Percentiles rank a stretch among this genome's conserved stretches.
Conservation (phyloP, 1,140 invertebrate genomes). For the Drosophila grimshawi region DNA sequence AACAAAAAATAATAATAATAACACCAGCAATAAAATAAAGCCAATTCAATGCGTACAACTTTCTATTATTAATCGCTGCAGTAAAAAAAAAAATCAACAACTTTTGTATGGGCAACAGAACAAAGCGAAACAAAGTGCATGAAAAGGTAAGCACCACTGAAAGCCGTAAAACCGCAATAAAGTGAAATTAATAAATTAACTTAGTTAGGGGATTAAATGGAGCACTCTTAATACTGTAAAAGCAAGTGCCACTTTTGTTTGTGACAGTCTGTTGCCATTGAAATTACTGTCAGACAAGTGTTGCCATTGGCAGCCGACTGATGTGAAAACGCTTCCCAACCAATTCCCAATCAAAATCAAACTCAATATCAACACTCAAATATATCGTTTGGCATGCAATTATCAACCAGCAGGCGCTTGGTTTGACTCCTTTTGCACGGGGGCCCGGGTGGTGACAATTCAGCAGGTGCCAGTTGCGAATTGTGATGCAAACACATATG, state of each 20-base stretch:
- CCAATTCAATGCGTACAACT: neutral
- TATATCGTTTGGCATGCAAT: conserved; percentile 33
- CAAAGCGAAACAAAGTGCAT: neutral
- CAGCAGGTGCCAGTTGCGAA: conserved; percentile 8
- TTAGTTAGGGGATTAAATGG: neutral
- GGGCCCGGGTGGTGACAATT: neutral
- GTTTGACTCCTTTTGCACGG: conserved; percentile 9
- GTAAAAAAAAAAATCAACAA: conserved; percentile 9
- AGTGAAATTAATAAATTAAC: neutral
- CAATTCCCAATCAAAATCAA: neutral
- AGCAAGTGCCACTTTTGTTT: conserved; percentile 10
- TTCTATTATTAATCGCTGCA: neutral
- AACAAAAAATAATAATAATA: conserved; percentile 15
- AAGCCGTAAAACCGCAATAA: neutral
- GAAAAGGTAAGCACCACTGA: conserved; percentile 21
- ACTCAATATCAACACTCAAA: conserved; percentile 49
- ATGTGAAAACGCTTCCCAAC: neutral
- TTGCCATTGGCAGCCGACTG: conserved; percentile 2
- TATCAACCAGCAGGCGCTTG: conserved; percentile 10
- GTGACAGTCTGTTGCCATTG: conserved; percentile 14
- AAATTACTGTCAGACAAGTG: conserved; percentile 13
- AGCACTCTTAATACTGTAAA: neutral
- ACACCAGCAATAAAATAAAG: conserved; percentile 5
- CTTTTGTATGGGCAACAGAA: conserved; percentile 8
- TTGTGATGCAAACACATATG: conserved; percentile 3